A percentile compares a stretch with the other conserved stretches of the same genome.
These are phyloP conservation scores for Xylota segnis DNA, from an alignment of 2,888 invertebrate species.

Conservation along the genomic window DNA sequence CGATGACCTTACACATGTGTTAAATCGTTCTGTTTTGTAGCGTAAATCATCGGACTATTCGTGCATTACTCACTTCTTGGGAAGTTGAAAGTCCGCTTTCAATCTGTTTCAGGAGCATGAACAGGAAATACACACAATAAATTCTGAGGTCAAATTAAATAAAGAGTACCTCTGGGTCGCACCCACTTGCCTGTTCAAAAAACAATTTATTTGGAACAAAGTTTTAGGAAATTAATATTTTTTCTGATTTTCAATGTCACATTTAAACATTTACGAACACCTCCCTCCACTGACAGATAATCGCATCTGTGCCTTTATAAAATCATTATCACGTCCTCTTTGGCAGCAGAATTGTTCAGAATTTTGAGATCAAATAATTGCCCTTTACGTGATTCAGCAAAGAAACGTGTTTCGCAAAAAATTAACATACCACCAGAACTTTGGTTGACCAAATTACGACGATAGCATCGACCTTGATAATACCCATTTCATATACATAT, in stretches of 20 bases:
- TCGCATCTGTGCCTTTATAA: too few relatives aligned
- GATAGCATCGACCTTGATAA: slow-evolving; percentile 7
- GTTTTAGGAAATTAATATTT: too few relatives aligned
- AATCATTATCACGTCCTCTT: too few relatives aligned
- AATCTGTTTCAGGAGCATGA: background rate
- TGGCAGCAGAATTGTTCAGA: background rate
- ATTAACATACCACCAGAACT: slow-evolving; percentile 13
- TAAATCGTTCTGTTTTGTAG: background rate
- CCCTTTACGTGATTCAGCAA: background rate
- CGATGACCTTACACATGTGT: slow-evolving; percentile 15
- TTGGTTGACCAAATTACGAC: slow-evolving; percentile 21
- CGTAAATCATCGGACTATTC: background rate
- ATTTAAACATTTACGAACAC: too few relatives aligned
- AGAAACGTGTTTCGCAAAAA: slow-evolving; percentile 26
- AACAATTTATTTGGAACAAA: too few relatives aligned
- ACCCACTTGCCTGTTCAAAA: background rate
- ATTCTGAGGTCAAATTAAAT: slow-evolving; percentile 16
- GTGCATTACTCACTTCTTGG: slow-evolving; percentile 23
- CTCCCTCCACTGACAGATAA: too few relatives aligned
- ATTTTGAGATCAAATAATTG: background rate
- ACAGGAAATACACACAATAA: slow-evolving; percentile 12
- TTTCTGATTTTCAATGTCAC: too few relatives aligned
- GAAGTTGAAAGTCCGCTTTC: slow-evolving; percentile 6
- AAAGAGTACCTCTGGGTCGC: background rate
- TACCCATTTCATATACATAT: background rate